These are phyloP conservation scores for Tympanoctomys barrerae DNA, from an alignment of 2,797 vertebrate species.

Conservation along the genomic window DNA sequence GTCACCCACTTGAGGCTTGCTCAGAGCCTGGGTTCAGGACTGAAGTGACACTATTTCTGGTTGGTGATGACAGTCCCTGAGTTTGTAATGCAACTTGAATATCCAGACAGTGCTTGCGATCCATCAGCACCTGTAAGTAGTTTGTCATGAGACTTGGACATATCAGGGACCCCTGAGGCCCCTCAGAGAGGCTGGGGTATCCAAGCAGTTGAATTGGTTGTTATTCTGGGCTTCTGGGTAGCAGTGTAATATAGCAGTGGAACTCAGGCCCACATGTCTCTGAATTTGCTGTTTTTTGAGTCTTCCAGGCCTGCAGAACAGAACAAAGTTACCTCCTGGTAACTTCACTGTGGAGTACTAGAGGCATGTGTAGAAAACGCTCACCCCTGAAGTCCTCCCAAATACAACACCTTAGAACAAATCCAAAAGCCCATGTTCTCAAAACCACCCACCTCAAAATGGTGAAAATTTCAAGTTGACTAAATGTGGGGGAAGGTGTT, in stretches of 20 bases:
- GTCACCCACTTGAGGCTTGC: conserved; percentile 39
- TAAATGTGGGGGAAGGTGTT: background rate
- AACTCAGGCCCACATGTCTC: too few species aligned
- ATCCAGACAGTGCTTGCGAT: background rate
- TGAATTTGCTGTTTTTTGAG: background rate
- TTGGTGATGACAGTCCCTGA: conserved; percentile 53
- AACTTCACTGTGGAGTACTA: background rate
- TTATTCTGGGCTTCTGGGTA: background rate
- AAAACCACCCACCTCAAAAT: background rate
- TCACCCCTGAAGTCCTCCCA: background rate
- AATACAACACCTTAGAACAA: background rate
- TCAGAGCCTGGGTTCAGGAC: background rate
- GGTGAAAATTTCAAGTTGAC: background rate
- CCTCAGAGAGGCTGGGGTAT: background rate
- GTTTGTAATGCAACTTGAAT: background rate
- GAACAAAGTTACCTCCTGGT: background rate
- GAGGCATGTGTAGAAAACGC: background rate
- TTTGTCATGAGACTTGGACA: conserved; percentile 37
- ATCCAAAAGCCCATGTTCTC: background rate
- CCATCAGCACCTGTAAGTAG: background rate
- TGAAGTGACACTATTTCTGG: conserved; percentile 61
- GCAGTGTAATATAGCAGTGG: background rate
- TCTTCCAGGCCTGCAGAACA: background rate
- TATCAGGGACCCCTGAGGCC: too few species aligned
- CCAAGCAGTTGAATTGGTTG: background rate